Evolutionary conservation across 1,140 invertebrate genomes (phyloP).

Genomic region (Physella acuta): DNA sequence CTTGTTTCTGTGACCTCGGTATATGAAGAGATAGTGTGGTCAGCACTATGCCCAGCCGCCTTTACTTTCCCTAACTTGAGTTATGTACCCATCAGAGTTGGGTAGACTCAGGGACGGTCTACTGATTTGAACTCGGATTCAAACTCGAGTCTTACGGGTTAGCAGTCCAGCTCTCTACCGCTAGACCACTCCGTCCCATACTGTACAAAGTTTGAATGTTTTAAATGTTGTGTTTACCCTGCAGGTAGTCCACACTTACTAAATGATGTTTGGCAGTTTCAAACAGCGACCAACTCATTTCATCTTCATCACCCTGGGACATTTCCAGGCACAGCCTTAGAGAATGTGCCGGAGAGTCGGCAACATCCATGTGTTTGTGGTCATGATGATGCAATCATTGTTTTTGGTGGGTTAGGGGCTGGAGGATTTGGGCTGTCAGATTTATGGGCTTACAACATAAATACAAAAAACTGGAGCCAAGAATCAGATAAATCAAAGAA

Average conservation of each 20-base stretch:
- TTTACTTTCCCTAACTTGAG: too few species aligned
- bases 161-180: too few species aligned
- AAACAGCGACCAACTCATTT: conserved; percentile 23
- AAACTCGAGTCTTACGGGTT: too few species aligned
- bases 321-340: background rate
- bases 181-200: too few species aligned
- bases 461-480: conserved; percentile 31
- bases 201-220: too few species aligned
- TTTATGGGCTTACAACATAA: conserved; percentile 35
- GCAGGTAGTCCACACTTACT: conserved; percentile 25
- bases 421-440: conserved; percentile 31
- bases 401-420: conserved; percentile 37
- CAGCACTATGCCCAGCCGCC: too few species aligned
- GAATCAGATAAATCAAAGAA: too few species aligned
- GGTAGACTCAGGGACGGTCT: too few species aligned
- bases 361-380: conserved; percentile 36
- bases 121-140: too few species aligned
- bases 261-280: conserved; percentile 40
- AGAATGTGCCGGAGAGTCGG: conserved; percentile 22
- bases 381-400: conserved; percentile 27
- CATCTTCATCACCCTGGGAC: conserved; percentile 33
- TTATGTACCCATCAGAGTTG: too few species aligned
- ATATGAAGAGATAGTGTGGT: too few species aligned
- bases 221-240: background rate
- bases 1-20: too few species aligned